These are phyloP conservation scores for Heteronetta atricapilla DNA, from an alignment of 2,113 vertebrate species.

Conservation along the genomic window DNA sequence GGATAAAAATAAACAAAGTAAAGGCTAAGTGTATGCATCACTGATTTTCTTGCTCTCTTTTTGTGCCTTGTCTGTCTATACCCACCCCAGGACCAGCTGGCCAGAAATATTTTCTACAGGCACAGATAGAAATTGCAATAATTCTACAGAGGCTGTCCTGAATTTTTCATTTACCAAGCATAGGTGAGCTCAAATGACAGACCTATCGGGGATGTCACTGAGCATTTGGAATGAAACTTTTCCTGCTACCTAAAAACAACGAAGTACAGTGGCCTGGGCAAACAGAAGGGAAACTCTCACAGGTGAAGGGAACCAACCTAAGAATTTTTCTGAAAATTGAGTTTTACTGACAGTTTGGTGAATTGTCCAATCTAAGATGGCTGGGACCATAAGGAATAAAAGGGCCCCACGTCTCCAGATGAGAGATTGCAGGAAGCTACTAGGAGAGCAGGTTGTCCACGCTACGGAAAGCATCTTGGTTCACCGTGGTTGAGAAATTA, in stretches of 20 bases:
- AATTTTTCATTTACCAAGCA: not conserved
- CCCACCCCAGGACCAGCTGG: not conserved
- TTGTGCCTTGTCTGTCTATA: not conserved
- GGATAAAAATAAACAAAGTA: not conserved
- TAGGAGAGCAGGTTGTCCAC: not conserved
- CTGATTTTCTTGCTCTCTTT: not conserved
- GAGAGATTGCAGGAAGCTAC: not conserved
- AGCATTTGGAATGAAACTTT: not conserved
- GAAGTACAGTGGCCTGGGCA: not conserved
- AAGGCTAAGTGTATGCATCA: not conserved
- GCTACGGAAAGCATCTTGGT: not conserved
- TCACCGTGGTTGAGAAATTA: accelerated
- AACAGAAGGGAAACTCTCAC: not conserved
- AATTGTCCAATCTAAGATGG: not conserved
- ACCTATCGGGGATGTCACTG: not conserved
- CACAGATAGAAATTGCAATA: not conserved
- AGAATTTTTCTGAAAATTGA: not conserved
- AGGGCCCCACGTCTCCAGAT: not conserved
- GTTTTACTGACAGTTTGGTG: not conserved
- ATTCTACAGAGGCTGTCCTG: not conserved
- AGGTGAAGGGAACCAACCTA: not conserved
- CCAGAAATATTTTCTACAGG: not conserved
- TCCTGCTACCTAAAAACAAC: not conserved
- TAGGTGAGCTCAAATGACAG: not conserved
- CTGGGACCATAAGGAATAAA: not conserved